phyloP scores from a whole-genome alignment of 1,140 invertebrate genomes.

The Calliphora vicina region DNA sequence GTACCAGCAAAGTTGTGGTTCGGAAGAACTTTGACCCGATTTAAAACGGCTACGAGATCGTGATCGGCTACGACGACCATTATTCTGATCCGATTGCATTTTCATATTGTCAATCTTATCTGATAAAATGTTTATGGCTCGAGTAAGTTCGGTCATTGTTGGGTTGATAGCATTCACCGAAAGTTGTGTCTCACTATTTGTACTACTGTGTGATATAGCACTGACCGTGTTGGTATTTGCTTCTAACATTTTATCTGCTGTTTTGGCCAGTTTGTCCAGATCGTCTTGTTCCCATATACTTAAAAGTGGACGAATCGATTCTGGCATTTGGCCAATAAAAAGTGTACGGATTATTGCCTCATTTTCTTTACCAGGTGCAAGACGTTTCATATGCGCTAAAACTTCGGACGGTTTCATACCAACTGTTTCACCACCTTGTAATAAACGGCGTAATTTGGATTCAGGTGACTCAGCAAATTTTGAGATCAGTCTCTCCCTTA shows the following conservation, averaged over 20 bases:
- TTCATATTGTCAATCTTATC: background rate
- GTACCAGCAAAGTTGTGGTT: background rate
- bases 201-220: background rate
- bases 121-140: background rate
- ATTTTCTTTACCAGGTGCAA: background rate
- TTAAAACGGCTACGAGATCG: background rate
- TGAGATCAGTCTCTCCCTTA: constrained; percentile 7
- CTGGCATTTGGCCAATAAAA: constrained; percentile 32
- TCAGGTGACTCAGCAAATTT: constrained; percentile 37
- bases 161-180: background rate
- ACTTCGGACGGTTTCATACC: constrained; percentile 27
- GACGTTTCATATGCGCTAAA: background rate
- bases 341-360: constrained; percentile 8
- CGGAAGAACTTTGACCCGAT: background rate
- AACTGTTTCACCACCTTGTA: constrained; percentile 30
- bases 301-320: background rate
- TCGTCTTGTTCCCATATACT: background rate
- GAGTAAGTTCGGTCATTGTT: background rate
- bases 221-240: background rate
- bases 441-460: constrained; percentile 8
- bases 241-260: no score
- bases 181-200: background rate
- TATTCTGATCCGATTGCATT: background rate
- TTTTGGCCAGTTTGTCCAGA: constrained; percentile 29
- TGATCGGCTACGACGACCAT: background rate